Evolutionary conservation across 2,888 invertebrate species (phyloP).

Genomic region (Siphlonurus alternatus): DNA sequence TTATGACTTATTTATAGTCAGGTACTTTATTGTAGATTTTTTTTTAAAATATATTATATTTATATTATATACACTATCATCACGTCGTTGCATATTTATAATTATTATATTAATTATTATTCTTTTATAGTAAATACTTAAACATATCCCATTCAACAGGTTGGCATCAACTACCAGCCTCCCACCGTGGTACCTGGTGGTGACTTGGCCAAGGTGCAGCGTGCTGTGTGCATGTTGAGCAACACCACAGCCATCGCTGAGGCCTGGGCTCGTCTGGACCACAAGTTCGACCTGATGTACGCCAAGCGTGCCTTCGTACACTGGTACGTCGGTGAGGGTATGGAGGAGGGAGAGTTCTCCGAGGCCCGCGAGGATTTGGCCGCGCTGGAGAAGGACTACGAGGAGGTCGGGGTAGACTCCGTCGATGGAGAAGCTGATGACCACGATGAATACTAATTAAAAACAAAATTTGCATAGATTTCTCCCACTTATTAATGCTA

Average conservation of each 20-base stretch:
- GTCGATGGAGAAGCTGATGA: conserved; percentile 66
- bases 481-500: no score
- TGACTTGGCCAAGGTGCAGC: conserved; percentile 34
- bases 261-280: conserved; percentile 63
- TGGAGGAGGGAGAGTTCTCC: conserved; percentile 39
- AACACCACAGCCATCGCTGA: conserved; percentile 85
- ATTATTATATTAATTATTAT: no score
- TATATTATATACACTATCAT: no score
- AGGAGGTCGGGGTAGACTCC: conserved; percentile 57
- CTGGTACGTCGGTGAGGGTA: conserved; percentile 42
- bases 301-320: conserved; percentile 43
- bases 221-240: conserved; percentile 43
- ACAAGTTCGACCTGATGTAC: conserved; percentile 45
- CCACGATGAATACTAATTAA: conserved; percentile 54
- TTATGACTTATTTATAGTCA: no score
- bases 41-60: no score
- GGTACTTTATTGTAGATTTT: no score
- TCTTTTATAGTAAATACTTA: no score
- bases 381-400: conserved; percentile 53
- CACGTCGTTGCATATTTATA: no score
- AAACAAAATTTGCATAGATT: no score
- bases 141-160: conserved; percentile 17
- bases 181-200: conserved; percentile 40
- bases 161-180: conserved; percentile 68
- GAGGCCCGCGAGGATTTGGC: conserved; percentile 66